Base-by-base conservation (phyloP, 2,888 invertebrate species). In the Drepanosiphum platanoidis region DNA sequence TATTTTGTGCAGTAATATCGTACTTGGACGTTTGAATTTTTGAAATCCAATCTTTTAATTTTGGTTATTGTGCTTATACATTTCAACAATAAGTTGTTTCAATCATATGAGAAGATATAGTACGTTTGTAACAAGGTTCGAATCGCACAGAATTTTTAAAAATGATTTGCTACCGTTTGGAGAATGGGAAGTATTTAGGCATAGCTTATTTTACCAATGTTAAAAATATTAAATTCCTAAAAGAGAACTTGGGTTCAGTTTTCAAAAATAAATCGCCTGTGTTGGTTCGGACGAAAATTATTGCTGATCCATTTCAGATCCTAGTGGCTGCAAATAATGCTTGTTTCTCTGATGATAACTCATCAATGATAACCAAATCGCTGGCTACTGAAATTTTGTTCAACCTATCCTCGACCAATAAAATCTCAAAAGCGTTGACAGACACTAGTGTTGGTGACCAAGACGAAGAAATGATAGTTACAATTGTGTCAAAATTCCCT, bases 311-410 rank as follows among this genome's bases (percentile, higher is more conserved):
- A 4, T 92, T 92, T 87, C 92, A 92, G 90, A 89, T 94, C 15
- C 91, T 91, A 0, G 91, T 93, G 11, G 94, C 94, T 1, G 93
- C 93, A 1, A 94, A 94, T 88, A 93, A 92, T 89, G 94, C 94
- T 3, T 90, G 91, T 0, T 88, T 92, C 0, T 90, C 91, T 1
- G 90, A 91, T 77, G 91, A 91, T 88, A 89, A 88, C 1, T 89
- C 89, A 18, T 89, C 89, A 58, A 90, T 93, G 88, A 92, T 92
- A 0, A 94, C 94, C 0, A 92, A 91, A 88, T 92, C 91, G 13
- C 88, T 94, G 0, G 92, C 91, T 88, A 92, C 93, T 0, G 94
- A 95, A 90, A 91, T 94, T 75, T 88, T 95, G 30, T 94, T 91
- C 88, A 93, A 93, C 89, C 90, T 95, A 86, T 94, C 94, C 0